Evolutionary conservation across 2,888 invertebrate species (phyloP), one percentile per base, ranked within the genome.

Genomic region (Amorpha juglandis): DNA sequence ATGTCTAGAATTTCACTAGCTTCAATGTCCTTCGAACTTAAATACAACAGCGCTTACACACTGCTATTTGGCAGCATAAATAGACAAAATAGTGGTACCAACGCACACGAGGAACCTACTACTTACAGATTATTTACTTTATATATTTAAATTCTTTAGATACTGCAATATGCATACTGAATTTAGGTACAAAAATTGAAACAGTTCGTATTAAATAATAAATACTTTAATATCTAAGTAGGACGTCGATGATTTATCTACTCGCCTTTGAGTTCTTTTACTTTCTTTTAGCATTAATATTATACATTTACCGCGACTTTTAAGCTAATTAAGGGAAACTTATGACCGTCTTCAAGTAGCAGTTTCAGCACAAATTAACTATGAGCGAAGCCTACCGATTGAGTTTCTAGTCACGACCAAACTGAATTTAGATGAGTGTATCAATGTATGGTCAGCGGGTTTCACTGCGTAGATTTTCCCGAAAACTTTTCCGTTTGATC

Each of bases 351-450:
- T 82, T 79, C 78, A 79, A 83, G 82, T 80, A 80, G 82, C 83
- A 85, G 81, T 86, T 84, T 82, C 78, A 77, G 81, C 81, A 83
- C 84, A 86, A 87, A 87, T 87, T 87, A 88, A 84, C 83, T 83
- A 77, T 77, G 80, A 79, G 73, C 76, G 72, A 81, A 83, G 82
- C 79, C 81, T 78, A 73, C 71, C 76, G 75, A 83, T 87, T 79
- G 77, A 73, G 71, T 77, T 87, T 84, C 88, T 67, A 80, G 88
- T 89, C 90, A 90, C 90, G 90, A 80, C 78, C 82, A 76, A 81
- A 80, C 85, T 82, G 88, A 89, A 89, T 90, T 87, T 84, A 87
- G 89, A 89, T 88, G 87, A 86, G 84, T 85, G 81, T 88, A 89
- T 89, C 88, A 86, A 85, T 86, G 82, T 84, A 84, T 81, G 80